Evolutionary conservation across 2,888 invertebrate species (phyloP).

Genomic region (Melanargia galathea): DNA sequence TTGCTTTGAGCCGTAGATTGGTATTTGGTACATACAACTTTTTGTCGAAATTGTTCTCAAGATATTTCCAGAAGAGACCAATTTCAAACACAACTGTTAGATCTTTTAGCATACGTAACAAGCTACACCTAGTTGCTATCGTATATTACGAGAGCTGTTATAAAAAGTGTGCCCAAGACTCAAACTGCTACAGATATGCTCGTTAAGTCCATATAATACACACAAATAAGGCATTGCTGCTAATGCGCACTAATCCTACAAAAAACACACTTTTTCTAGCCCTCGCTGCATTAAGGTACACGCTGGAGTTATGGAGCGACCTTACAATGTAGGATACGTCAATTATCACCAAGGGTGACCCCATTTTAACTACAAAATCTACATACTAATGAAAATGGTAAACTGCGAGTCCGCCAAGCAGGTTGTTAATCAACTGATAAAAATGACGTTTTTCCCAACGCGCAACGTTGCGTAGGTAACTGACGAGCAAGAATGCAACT

Average conservation of each 20-base stretch:
- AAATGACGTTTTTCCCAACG: constrained; percentile 34
- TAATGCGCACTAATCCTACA: constrained; percentile 30
- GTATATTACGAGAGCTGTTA: not conserved
- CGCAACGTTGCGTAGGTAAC: constrained; percentile 26
- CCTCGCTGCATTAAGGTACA: constrained; percentile 29
- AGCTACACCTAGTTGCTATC: not conserved
- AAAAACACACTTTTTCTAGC: constrained; percentile 36
- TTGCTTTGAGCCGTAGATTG: not conserved
- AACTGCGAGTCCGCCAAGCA: constrained; percentile 36
- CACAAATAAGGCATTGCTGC: constrained; percentile 33
- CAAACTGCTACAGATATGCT: constrained; percentile 39
- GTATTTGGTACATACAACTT: not conserved
- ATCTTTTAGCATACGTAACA: not conserved
- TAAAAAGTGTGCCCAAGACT: constrained; percentile 25
- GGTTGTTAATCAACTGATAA: constrained; percentile 41
- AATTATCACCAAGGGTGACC: constrained; percentile 39
- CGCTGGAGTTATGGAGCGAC: constrained; percentile 19
- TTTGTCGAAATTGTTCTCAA: not conserved
- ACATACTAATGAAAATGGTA: constrained; percentile 47
- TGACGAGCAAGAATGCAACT: constrained; percentile 18
- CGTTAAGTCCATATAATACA: constrained; percentile 29
- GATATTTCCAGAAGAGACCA: constrained; percentile 7
- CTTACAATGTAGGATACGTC: constrained; percentile 39
- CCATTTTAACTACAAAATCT: constrained; percentile 45
- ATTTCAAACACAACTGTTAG: not conserved